Conservation (phyloP, 2,797 vertebrate genomes). For the Hypotaenidia okinawae region DNA sequence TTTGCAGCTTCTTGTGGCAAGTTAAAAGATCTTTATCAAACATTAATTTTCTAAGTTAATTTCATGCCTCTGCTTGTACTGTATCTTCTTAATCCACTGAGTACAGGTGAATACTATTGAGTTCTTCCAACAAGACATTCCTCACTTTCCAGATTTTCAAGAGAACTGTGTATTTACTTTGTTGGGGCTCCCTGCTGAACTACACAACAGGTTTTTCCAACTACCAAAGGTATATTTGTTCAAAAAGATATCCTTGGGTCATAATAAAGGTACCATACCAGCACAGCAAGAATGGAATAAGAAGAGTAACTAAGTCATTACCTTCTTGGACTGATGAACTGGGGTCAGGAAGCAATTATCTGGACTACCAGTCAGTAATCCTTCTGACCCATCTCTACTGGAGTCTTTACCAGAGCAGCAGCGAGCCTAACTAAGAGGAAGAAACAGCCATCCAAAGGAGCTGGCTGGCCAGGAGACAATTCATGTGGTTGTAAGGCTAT, state of each 20-base stretch:
- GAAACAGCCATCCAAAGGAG: neutral
- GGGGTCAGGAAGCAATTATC: neutral
- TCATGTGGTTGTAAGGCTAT: neutral
- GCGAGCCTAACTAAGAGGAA: neutral
- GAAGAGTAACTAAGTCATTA: neutral
- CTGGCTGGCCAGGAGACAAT: neutral
- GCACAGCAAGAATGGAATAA: neutral
- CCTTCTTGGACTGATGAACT: neutral
- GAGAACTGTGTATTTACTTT: neutral
- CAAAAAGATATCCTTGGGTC: neutral
- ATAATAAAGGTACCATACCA: neutral
- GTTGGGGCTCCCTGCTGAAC: neutral
- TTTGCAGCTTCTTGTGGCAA: neutral
- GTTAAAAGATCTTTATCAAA: neutral
- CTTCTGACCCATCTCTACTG: constrained; percentile 5
- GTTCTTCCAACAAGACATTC: neutral
- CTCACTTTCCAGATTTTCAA: neutral
- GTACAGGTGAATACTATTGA: neutral
- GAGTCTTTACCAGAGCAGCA: neutral
- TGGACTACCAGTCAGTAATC: neutral
- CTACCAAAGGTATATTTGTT: neutral
- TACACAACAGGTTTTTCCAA: neutral
- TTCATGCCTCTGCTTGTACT: neutral
- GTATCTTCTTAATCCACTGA: neutral
- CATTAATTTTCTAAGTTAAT: neutral